Evolutionary conservation across 1,140 invertebrate genomes (phyloP), one percentile per base, ranked within the genome.

Genomic region (Drosophila lowei): DNA sequence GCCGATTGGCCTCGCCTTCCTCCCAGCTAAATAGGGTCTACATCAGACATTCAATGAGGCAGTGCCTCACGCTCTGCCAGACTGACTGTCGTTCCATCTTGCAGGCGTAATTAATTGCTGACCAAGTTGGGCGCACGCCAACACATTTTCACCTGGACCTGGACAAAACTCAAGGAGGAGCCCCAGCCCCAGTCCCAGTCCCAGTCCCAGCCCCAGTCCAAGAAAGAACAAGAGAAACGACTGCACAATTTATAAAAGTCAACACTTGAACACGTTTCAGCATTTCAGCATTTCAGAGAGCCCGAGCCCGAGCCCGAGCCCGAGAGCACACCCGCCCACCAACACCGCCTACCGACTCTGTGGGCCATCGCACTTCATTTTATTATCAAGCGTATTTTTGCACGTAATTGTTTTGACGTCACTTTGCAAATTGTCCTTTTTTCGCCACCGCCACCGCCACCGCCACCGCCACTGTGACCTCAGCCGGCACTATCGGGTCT

Each of bases 351-450:
- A 28, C 54, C 16, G 43, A 7, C 16, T 44, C 9, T 38, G 34
- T 11, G 41, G 23, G 21, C 53, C 42, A 59, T 42, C 50, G 67
- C 80, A 88, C 79, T 88, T 88, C 74, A 83, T 88, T 88, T 86
- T 88, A 88, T 88, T 88, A 86, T 86, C 81, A 86, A 86, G 77
- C 83, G 65, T 72, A 78, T 78, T 86, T 79, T 63, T 88, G 83
- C 78, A 83, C 83, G 83, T 86, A 86, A 86, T 86, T 86, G 84
- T 83, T 86, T 88, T 86, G 78, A 86, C 83, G 83, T 86, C 84
- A 83, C 83, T 70, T 68, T 77, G 78, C 83, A 86, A 81, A 88
- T 81, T 88, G 77, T 88, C 62, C 74, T 77, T 86, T 79, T 80
- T 57, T 62, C 7, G 34, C 21, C 18, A 18, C 47, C 34, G 34